These are phyloP conservation scores for Ips typographus DNA, from an alignment of 1,140 invertebrate genomes.

Conservation along the genomic window DNA sequence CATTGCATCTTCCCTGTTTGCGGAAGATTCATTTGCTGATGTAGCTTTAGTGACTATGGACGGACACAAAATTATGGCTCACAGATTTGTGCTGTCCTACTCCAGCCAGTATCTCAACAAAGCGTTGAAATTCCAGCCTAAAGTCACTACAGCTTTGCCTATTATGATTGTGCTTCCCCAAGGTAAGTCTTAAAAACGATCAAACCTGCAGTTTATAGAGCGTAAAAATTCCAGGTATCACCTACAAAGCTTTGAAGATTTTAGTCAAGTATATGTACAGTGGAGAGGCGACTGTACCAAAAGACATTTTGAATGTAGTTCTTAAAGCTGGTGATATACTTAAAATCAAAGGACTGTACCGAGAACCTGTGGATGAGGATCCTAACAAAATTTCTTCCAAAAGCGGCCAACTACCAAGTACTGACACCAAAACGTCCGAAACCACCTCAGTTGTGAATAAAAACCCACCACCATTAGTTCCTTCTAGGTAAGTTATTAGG, in stretches of 20 bases:
- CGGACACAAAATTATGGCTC: slow-evolving; percentile 78
- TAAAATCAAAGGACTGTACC: slow-evolving; percentile 73
- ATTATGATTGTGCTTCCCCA: slow-evolving; percentile 77
- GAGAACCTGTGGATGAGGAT: slow-evolving; percentile 39
- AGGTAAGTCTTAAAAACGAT: slow-evolving; percentile 42
- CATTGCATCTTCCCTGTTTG: slow-evolving; percentile 71
- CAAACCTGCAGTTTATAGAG: too few relatives aligned
- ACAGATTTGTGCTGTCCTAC: slow-evolving; percentile 83
- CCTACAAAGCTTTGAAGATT: slow-evolving; percentile 74
- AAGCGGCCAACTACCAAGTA: background rate
- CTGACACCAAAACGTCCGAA: slow-evolving; percentile 11
- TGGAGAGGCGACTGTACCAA: slow-evolving; percentile 81
- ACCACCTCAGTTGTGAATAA: slow-evolving; percentile 3
- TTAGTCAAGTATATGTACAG: slow-evolving; percentile 82
- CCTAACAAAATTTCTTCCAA: slow-evolving; percentile 7
- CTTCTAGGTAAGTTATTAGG: slow-evolving; percentile 11
- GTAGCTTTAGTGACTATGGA: slow-evolving; percentile 79
- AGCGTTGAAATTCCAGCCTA: slow-evolving; percentile 58
- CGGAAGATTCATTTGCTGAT: slow-evolving; percentile 78
- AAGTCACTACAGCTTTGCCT: slow-evolving; percentile 58
- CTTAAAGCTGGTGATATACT: slow-evolving; percentile 76
- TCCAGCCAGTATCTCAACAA: slow-evolving; percentile 63
- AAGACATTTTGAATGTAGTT: slow-evolving; percentile 76
- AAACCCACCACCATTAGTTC: slow-evolving; percentile 27
- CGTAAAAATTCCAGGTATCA: slow-evolving; percentile 56